phyloP scores from a whole-genome alignment of 2,888 invertebrate genomes.

The Xestia rhomboidea region DNA sequence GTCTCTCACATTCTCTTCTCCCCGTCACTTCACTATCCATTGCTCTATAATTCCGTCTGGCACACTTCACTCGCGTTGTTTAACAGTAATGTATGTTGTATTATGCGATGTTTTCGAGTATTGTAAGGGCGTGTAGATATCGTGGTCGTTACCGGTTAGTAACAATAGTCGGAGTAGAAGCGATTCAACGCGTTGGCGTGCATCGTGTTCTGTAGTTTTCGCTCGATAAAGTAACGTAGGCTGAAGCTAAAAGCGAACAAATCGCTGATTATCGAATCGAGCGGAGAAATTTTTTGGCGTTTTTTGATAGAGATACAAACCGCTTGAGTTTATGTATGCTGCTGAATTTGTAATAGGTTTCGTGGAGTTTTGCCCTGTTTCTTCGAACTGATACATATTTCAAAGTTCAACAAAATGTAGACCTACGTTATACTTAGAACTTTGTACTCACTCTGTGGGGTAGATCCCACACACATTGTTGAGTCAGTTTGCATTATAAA shows the following conservation, averaged over 20 bases:
- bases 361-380: slow-evolving; percentile 3
- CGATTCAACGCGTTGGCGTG: slow-evolving; percentile 69
- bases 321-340: not conserved
- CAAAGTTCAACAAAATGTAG: slow-evolving; percentile 1
- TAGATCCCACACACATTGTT: slow-evolving; percentile 4
- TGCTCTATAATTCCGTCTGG: slow-evolving; percentile 13
- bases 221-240: slow-evolving; percentile 55
- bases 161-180: slow-evolving; percentile 72
- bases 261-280: slow-evolving; percentile 56
- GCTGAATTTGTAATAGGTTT: slow-evolving; percentile 4
- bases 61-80: not conserved
- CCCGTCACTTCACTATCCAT: slow-evolving; percentile 46
- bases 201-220: slow-evolving; percentile 42
- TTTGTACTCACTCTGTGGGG: not conserved
- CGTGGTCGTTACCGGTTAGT: slow-evolving; percentile 67
- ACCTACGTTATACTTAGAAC: slow-evolving; percentile 1
- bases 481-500: slow-evolving; percentile 7
- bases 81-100: slow-evolving; percentile 57
- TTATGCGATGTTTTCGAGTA: slow-evolving; percentile 22
- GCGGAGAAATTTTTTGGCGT: slow-evolving; percentile 32
- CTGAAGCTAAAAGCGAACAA: slow-evolving; percentile 42
- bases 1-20: slow-evolving; percentile 14
- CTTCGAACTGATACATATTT: not conserved
- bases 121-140: slow-evolving; percentile 64
- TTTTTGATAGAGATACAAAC: slow-evolving; percentile 16